Percentiles rank a stretch among this genome's conserved stretches.
Evolutionary conservation across 2,888 invertebrate species (phyloP).

Genomic region (Callosobruchus maculatus): DNA sequence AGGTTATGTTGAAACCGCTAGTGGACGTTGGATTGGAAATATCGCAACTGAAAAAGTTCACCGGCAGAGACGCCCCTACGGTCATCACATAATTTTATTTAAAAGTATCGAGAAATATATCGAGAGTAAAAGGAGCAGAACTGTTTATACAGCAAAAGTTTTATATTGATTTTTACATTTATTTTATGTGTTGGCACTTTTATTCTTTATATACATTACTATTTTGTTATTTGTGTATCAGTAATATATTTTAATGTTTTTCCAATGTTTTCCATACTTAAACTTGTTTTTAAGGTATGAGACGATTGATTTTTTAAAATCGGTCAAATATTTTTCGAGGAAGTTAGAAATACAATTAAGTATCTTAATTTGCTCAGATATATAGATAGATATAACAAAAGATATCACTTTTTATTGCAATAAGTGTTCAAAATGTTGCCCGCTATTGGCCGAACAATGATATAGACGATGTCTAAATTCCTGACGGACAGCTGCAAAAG

Average conservation of each 20-base stretch:
- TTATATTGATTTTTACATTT: not conserved
- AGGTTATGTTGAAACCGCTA: conserved; percentile 77
- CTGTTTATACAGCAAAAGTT: not conserved
- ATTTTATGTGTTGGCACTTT: not conserved
- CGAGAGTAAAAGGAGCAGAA: not conserved
- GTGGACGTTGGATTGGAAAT: conserved; percentile 84
- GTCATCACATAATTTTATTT: conserved; percentile 78
- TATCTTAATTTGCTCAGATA: too few species aligned
- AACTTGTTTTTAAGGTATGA: too few species aligned
- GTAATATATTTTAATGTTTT: conserved; percentile 14
- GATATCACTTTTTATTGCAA: too few species aligned
- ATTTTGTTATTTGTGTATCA: conserved; percentile 11
- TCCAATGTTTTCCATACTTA: too few species aligned
- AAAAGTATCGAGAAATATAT: not conserved
- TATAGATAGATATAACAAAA: too few species aligned
- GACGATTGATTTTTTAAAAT: too few species aligned
- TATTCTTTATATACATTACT: conserved; percentile 10
- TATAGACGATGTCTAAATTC: too few species aligned
- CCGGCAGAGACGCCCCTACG: conserved; percentile 88
- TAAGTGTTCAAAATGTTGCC: too few species aligned
- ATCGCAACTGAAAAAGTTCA: conserved; percentile 76
- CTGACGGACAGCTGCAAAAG: too few species aligned
- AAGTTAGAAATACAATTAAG: too few species aligned
- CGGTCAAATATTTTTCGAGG: too few species aligned
- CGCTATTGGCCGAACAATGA: too few species aligned